These are phyloP conservation scores for Troides aeacus DNA, from an alignment of 2,888 invertebrate species.

Conservation along the genomic window DNA sequence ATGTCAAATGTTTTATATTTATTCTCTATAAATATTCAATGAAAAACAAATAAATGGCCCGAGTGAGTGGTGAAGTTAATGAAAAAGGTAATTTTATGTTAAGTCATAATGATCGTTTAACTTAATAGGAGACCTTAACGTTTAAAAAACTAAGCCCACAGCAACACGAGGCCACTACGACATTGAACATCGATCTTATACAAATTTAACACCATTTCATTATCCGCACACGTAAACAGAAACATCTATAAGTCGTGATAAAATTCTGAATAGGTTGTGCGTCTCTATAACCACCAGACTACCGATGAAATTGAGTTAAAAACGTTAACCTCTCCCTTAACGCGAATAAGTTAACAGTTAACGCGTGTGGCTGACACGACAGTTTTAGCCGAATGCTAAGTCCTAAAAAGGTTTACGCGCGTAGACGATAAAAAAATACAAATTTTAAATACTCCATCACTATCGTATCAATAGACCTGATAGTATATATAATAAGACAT, in stretches of 20 bases:
- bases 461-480: slow-evolving; percentile 27
- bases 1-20: slow-evolving; percentile 8
- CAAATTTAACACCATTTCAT: slow-evolving; percentile 14
- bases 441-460: slow-evolving; percentile 36
- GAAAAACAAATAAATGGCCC: too few species aligned
- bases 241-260: slow-evolving; percentile 35
- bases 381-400: slow-evolving; percentile 37
- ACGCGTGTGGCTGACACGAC: too few species aligned
- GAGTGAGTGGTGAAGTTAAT: too few species aligned
- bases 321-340: too few species aligned
- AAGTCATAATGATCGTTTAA: too few species aligned
- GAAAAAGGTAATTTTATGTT: too few species aligned
- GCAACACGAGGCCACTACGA: slow-evolving; percentile 44
- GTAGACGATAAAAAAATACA: slow-evolving; percentile 59
- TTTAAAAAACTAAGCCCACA: slow-evolving; percentile 25
- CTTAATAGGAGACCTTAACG: too few species aligned
- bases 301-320: slow-evolving; percentile 34
- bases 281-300: slow-evolving; percentile 64
- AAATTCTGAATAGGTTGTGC: slow-evolving; percentile 61
- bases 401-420: slow-evolving; percentile 47
- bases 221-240: slow-evolving; percentile 31
- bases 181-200: slow-evolving; percentile 53
- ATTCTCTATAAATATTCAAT: too few species aligned
- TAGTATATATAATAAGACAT: slow-evolving; percentile 27
- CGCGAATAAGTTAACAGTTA: too few species aligned